Conservation (phyloP, 2,113 vertebrate species). For the Garra rufa region DNA sequence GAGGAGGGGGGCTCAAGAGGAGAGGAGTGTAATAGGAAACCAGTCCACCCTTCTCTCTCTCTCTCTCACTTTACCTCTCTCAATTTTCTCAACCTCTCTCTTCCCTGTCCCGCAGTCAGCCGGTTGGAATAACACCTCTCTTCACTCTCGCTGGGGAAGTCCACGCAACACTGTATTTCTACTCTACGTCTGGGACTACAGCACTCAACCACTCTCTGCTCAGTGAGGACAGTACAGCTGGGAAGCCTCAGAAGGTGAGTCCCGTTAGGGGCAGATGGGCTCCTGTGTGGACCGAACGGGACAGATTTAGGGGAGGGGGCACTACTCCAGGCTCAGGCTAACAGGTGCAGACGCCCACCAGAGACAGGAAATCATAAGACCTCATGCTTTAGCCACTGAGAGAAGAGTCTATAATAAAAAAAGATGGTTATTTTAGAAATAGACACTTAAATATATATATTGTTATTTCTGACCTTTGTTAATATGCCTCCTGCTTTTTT, state of each 20-base stretch:
- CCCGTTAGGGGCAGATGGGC: slow-evolving; percentile 22
- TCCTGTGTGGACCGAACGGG: background rate
- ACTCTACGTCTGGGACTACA: background rate
- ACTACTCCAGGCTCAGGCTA: slow-evolving; percentile 43
- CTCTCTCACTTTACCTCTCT: slow-evolving; percentile 58
- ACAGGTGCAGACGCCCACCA: slow-evolving; percentile 72
- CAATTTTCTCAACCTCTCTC: slow-evolving; percentile 56
- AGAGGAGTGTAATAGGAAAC: slow-evolving; percentile 79
- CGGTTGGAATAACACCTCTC: slow-evolving; percentile 67
- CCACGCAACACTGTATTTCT: slow-evolving; percentile 29
- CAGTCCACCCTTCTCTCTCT: slow-evolving; percentile 67
- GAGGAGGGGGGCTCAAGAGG: slow-evolving; percentile 45
- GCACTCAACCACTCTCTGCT: background rate
- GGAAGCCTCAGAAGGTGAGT: slow-evolving; percentile 45
- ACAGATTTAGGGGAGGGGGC: background rate
- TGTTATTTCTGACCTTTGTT: background rate
- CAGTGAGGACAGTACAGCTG: slow-evolving; percentile 10
- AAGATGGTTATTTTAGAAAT: background rate
- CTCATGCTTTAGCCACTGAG: slow-evolving; percentile 19
- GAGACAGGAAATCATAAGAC: slow-evolving; percentile 44
- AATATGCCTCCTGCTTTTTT: too few species aligned
- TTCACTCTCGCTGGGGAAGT: slow-evolving; percentile 43
- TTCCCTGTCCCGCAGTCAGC: slow-evolving; percentile 63
- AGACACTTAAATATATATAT: background rate
- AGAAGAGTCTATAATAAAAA: slow-evolving; percentile 23